A percentile compares a stretch with the other conserved stretches of the same genome.
phyloP scores from a whole-genome alignment of 2,797 vertebrate genomes.

The Falco rusticolus region DNA sequence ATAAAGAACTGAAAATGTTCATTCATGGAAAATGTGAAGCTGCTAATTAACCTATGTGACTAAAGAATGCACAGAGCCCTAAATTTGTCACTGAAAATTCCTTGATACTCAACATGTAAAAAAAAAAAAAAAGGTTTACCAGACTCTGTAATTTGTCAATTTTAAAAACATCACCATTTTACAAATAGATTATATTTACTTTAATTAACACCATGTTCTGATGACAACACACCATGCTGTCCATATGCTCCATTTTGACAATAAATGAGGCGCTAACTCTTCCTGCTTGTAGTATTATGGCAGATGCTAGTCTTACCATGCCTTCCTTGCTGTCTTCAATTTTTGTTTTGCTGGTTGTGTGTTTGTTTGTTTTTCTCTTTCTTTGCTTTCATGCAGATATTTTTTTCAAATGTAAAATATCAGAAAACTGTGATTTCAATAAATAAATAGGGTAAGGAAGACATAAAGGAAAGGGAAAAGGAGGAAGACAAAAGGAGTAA shows the following conservation, averaged over 20 bases:
- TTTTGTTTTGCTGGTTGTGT: not conserved
- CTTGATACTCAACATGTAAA: not conserved
- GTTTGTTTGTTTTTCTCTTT: not conserved
- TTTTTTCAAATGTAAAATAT: not conserved
- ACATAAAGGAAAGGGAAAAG: not conserved
- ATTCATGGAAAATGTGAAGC: not conserved
- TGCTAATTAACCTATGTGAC: not conserved
- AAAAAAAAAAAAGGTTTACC: not conserved
- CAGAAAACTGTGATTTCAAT: not conserved
- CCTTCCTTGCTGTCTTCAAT: not conserved
- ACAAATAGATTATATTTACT: not conserved
- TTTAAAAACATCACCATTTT: not conserved
- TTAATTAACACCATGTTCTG: conserved; percentile 38
- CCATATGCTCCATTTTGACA: conserved; percentile 37
- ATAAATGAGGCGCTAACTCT: not conserved
- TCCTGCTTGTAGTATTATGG: not conserved
- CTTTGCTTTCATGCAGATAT: not conserved
- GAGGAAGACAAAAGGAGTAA: not conserved
- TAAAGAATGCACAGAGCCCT: not conserved
- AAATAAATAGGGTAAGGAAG: not conserved
- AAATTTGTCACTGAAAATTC: not conserved
- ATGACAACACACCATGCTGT: conserved; percentile 3
- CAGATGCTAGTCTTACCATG: not conserved
- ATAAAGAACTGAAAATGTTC: not conserved
- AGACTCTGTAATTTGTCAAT: not conserved